Evolutionary conservation across 2,888 invertebrate species (phyloP).

Genomic region (Pegoplata infirma): DNA sequence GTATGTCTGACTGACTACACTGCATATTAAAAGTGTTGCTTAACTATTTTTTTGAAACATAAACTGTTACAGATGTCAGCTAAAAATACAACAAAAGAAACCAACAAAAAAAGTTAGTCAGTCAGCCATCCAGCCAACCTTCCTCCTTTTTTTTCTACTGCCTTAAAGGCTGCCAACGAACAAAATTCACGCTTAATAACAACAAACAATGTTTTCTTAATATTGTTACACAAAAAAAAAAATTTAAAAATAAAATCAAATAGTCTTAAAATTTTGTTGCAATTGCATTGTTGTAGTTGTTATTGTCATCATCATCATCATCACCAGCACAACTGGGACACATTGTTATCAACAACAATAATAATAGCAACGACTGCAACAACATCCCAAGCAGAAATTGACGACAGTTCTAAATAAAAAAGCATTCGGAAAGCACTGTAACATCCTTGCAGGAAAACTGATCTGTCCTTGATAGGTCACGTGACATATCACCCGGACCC

Average conservation of each 20-base stretch:
- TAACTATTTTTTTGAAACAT: conserved; percentile 62
- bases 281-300: too few relatives aligned
- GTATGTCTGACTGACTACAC: conserved; percentile 32
- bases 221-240: conserved; percentile 48
- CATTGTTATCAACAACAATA: conserved; percentile 23
- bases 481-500: too few relatives aligned
- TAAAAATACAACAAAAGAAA: conserved; percentile 11
- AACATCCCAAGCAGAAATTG: too few relatives aligned
- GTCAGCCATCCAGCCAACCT: conserved; percentile 27
- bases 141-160: conserved; percentile 42
- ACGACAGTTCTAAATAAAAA: too few relatives aligned
- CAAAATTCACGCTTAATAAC: conserved; percentile 60
- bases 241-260: too few relatives aligned
- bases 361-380: conserved; percentile 6
- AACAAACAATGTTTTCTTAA: conserved; percentile 60
- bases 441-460: too few relatives aligned
- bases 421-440: too few relatives aligned
- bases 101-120: conserved; percentile 6
- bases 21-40: conserved; percentile 59
- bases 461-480: too few relatives aligned
- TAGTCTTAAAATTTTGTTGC: too few relatives aligned
- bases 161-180: conserved; percentile 45
- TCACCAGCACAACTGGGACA: conserved; percentile 52
- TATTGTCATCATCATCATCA: conserved; percentile 40
- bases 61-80: conserved; percentile 63